phyloP scores from a whole-genome alignment of 2,797 vertebrate genomes.

The Falco cherrug region DNA sequence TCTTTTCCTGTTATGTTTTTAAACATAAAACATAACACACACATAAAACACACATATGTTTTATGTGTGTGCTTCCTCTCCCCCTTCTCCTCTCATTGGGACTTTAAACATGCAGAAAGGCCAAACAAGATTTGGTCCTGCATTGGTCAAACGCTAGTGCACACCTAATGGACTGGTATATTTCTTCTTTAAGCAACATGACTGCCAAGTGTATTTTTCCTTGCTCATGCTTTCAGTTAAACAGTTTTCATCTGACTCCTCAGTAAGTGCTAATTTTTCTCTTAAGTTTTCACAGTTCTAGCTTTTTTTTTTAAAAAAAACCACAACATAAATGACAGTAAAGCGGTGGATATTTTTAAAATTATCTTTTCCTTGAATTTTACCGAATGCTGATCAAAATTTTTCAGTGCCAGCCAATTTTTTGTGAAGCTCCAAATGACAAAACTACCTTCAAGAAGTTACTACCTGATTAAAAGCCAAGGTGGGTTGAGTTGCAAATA shows the following conservation, averaged over 20 bases:
- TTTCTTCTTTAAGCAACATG: neutral
- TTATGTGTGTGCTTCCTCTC: accelerated
- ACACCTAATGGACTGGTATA: accelerated
- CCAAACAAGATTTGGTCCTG: neutral
- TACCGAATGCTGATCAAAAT: neutral
- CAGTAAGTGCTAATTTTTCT: neutral
- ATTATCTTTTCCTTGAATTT: neutral
- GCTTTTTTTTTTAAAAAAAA: neutral
- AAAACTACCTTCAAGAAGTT: neutral
- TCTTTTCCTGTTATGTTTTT: neutral
- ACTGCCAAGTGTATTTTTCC: neutral
- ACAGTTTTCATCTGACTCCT: neutral
- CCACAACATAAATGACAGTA: neutral
- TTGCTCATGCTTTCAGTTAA: neutral
- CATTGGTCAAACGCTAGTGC: neutral
- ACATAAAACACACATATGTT: too few relatives aligned
- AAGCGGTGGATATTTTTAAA: neutral
- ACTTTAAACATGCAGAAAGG: neutral
- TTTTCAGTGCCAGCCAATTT: neutral
- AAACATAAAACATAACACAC: too few relatives aligned
- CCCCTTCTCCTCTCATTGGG: neutral
- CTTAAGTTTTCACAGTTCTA: neutral
- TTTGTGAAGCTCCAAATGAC: neutral
- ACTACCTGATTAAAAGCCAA: neutral
- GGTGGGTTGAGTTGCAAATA: neutral